Evolutionary conservation across 2,797 vertebrate genomes (phyloP).

Genomic region (Phrynocephalus forsythii): DNA sequence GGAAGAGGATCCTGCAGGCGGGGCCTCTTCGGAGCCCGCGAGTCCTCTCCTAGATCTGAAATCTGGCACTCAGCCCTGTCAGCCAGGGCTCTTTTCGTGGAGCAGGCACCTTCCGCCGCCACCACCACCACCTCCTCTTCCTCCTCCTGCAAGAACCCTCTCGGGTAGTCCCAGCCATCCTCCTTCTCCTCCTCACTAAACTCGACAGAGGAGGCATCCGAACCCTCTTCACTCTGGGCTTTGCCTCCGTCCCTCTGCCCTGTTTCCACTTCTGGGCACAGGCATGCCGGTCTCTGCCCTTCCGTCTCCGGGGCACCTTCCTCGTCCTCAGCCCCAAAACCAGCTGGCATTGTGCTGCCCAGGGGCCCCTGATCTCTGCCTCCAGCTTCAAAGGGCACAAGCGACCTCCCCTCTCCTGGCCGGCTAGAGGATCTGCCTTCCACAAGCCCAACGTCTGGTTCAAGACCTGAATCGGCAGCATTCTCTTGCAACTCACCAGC

Average conservation of each 20-base stretch:
- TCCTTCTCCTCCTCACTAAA: fast-evolving
- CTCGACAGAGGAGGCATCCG: neutral
- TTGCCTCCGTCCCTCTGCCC: fast-evolving
- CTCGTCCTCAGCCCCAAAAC: neutral
- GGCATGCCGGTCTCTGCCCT: neutral
- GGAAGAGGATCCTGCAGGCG: neutral
- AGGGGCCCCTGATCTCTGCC: neutral
- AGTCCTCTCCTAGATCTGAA: neutral
- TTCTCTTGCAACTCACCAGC: neutral
- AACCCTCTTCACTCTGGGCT: neutral
- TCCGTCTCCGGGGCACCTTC: neutral
- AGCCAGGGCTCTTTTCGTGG: neutral
- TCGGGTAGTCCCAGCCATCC: neutral
- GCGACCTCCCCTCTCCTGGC: fast-evolving
- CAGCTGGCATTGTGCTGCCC: neutral
- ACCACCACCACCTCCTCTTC: neutral
- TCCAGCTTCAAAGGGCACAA: no score
- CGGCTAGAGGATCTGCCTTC: neutral
- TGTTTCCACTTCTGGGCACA: neutral
- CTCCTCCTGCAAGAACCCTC: neutral
- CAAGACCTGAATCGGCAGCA: neutral
- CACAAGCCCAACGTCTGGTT: neutral
- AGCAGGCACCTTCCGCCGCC: neutral
- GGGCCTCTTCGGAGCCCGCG: neutral
- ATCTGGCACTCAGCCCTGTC: neutral